Base-by-base conservation (phyloP, 2,113 vertebrate genomes). In the Barnardius zonarius region DNA sequence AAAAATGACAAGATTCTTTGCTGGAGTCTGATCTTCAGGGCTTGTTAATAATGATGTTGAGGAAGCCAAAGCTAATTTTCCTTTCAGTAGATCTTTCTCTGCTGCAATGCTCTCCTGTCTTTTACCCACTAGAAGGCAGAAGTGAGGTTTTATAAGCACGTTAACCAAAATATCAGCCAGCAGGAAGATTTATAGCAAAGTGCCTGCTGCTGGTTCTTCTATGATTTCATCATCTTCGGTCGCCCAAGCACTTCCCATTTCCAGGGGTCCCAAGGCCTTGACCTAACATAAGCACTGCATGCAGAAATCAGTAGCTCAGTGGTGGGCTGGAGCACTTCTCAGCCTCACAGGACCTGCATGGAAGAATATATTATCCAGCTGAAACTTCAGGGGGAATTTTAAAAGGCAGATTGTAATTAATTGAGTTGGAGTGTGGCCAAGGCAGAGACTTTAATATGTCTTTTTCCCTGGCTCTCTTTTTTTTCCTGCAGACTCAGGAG, bases 371-470 rank as follows among this genome's bases (percentile, higher is more conserved):
- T 92, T 67, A 69, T 80, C 74, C 52, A 70, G 74, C 81, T 83
- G 74, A 62, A 96, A 97, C 66, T 96, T 96, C 95, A 94, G 83
- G 77, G 43, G 52, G n/a, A 95, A 93, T 87, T 88, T 82, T 82
- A 86, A 90, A 95, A 93, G 77, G 80, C 79, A 69, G 80, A 90
- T 69, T 93, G 92, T 93, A 96, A 96, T 97, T 96, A 97, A 97
- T 62, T 93, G 93, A 96, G 81, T 95, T 97, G 96, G 96, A 97
- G 64, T 86, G 79, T 87, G 66, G 91, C 96, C 95, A 96, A 94
- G 74, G 52, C 49, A 82, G 44, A 84, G 77, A 57, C 77, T 94
- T 91, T 82, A 94, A 96, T 92, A 80, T n/a, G 28, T 91, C 81
- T 92, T 91, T 78, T 93, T 84, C 68, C 39, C 81, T 28, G 33